Base-by-base conservation (phyloP, 2,797 vertebrate genomes). In the Choloepus didactylus region DNA sequence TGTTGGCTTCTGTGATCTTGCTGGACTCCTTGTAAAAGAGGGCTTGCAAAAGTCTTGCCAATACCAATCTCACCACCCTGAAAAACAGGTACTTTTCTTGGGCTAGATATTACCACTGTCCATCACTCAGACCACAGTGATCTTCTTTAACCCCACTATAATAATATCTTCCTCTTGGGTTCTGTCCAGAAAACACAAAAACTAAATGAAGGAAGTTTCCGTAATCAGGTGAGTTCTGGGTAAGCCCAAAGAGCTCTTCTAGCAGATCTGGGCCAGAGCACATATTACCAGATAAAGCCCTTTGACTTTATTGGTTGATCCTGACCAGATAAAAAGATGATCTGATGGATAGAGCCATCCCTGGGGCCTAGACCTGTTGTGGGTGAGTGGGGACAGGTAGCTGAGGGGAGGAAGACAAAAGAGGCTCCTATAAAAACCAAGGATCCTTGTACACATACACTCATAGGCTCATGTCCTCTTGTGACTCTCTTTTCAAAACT, bases 141-240 rank as follows among this genome's bases (percentile, higher is more conserved):
- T 85, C 75, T 93, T 83, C 31, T 67, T 59, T 76, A 46, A 94
- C 69, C 27, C 75, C 41, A 29, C 11, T 77, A 6, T 49, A 49
- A 66, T 54, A 81, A 46, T 56, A 16, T 29, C 46, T 56, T 90
- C 70, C 64, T 89, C 82, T 62, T 93, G 92, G 41, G 67, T 72
- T 86, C 69, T 94, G 66, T 85, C 85, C 79, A 87, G 85, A 88
- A 89, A 79, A 72, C 73, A 87, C 56, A 93, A 70, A 89, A 62
- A 35, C 73, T 66, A 73, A 90, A 35, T 16, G 76, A 77, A 94
- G 85, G 62, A 31, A 59, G 56, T 19, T 67, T 89, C 79, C 38
- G 70, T 72, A 46, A 92, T 9, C 31, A 29, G 69, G 66, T 27
- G 73, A 92, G 49, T 69, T 81, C 69, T 73, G 31, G 90, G 77